A percentile compares a stretch with the other conserved stretches of the same genome.
phyloP scores from a whole-genome alignment of 1,140 invertebrate genomes.

The Zaprionus kolodkinae region DNA sequence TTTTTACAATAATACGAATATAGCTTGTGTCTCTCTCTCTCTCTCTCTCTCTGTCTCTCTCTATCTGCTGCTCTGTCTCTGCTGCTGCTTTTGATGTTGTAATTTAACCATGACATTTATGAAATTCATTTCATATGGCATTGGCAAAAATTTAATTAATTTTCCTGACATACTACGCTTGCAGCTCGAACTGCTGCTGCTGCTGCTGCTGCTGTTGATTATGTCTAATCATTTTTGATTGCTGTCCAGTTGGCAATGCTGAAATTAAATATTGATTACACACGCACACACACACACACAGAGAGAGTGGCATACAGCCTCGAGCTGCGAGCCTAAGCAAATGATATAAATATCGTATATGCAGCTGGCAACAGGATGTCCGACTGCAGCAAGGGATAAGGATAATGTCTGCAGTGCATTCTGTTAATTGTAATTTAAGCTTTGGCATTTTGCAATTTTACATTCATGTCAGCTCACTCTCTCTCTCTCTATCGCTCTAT shows the following conservation, averaged over 20 bases:
- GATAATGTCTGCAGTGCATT: slow-evolving; percentile 15
- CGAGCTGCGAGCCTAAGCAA: slow-evolving; percentile 13
- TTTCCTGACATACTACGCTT: slow-evolving; percentile 22
- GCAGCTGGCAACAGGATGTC: neutral
- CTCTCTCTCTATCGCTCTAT: neutral
- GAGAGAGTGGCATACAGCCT: neutral
- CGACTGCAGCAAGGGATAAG: neutral
- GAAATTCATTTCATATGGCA: slow-evolving; percentile 25
- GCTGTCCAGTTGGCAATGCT: slow-evolving; percentile 48
- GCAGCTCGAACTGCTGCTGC: neutral
- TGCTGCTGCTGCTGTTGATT: slow-evolving; percentile 37
- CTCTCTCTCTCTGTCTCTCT: neutral
- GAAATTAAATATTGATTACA: slow-evolving; percentile 68
- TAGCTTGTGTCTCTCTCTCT: neutral
- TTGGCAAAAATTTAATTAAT: slow-evolving; percentile 50
- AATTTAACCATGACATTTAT: slow-evolving; percentile 14
- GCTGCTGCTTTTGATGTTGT: neutral
- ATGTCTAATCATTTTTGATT: slow-evolving; percentile 57
- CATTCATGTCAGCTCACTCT: slow-evolving; percentile 10
- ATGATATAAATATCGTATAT: slow-evolving; percentile 50
- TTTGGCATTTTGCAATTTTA: slow-evolving; percentile 36
- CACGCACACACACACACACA: slow-evolving; percentile 1
- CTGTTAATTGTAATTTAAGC: slow-evolving; percentile 65
- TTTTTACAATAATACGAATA: neutral
- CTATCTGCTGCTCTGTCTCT: too few relatives aligned